Evolutionary conservation across 2,888 invertebrate genomes (phyloP), one percentile per base, ranked within the genome.

Genomic region (Nemapogon koenigi): DNA sequence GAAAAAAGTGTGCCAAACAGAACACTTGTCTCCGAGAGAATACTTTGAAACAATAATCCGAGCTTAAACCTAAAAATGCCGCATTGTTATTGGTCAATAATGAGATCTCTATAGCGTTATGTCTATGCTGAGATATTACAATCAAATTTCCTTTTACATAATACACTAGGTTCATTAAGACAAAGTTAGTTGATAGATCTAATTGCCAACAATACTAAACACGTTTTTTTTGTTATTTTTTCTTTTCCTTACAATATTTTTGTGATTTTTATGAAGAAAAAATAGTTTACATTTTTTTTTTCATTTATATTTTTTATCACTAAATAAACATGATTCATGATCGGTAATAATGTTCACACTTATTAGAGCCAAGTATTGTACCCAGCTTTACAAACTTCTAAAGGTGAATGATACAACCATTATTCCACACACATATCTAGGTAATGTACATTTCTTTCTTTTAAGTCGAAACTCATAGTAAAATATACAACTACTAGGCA

Each of bases 71-170:
- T 75, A 78, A 64, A 78, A 78, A 76, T 76, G 76, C 78, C 67
- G 69, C 73, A 71, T 67, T 75, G 69, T 73, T 76, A 75, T 76
- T 78, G 76, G 75, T 76, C 75, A 60, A 72, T 67, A 72, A 71
- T 75, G 76, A 78, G 76, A 76, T 78, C 76, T 75, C 72, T 66
- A 70, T 68, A 68, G 66, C 63, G 62, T 66, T 60, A 64, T 62
- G 61, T 63, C 58, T 66, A 65, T 63, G 62, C 61, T 52, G 63
- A 66, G 64, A 68, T 62, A 59, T 22, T 14, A 38, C 33, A 19
- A 37, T 62, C 59, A 58, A 62, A 64, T 65, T 67, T 49, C 51
- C 57, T 57, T 62, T 58, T 58, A 61, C 28, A 28, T 28, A n/a
- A 28, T 28, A 28, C 10, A 6, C 28, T 11, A 28, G 7, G 31